phyloP scores from a whole-genome alignment of 1,140 invertebrate genomes.

The Drosophila prosaltans region DNA sequence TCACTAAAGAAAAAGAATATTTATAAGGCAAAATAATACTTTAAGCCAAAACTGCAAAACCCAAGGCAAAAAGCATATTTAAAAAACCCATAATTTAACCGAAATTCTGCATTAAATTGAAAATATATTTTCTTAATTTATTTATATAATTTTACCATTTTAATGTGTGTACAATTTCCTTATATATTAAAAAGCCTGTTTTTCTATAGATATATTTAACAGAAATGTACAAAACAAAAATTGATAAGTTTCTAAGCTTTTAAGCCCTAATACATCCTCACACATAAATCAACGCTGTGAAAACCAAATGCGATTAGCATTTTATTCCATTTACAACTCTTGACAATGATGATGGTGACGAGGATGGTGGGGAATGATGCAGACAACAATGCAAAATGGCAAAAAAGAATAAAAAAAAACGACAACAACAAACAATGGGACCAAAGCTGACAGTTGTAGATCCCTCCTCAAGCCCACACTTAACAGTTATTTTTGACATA shows the following conservation, averaged over 20 bases:
- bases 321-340: constrained; percentile 73
- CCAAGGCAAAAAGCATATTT: no score
- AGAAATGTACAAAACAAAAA: not conserved
- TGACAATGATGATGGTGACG: constrained; percentile 11
- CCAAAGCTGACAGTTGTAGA: constrained; percentile 20
- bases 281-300: constrained; percentile 53
- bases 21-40: no score
- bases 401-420: constrained; percentile 21
- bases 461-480: constrained; percentile 12
- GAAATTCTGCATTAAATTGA: no score
- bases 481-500: constrained; percentile 16
- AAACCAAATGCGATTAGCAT: constrained; percentile 78
- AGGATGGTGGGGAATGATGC: constrained; percentile 10
- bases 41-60: no score
- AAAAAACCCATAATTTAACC: no score
- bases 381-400: constrained; percentile 49
- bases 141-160: no score
- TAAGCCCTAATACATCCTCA: constrained; percentile 23
- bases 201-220: not conserved
- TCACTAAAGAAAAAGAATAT: no score
- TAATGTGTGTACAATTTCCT: not conserved
- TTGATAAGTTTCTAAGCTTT: constrained; percentile 10
- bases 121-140: no score
- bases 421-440: constrained; percentile 2
- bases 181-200: not conserved